Conservation (phyloP, 2,113 vertebrate genomes). For the Cololabis saira region DNA sequence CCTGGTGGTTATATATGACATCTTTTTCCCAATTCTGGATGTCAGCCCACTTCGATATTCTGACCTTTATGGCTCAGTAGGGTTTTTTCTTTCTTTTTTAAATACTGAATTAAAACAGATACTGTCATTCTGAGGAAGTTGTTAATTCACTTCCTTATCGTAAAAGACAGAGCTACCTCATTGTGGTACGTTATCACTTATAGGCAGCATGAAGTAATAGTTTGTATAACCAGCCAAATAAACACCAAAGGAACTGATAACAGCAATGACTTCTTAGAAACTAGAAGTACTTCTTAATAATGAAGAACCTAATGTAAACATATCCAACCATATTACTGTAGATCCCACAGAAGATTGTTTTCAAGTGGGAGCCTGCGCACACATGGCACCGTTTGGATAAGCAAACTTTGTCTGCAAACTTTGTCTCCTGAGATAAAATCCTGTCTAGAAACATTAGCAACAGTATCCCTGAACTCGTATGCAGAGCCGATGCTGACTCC, state of each 20-base stretch:
- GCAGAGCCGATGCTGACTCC: no score
- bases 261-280: slow-evolving; percentile 7
- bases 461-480: no score
- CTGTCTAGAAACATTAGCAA: no score
- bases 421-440: no score
- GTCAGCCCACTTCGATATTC: neutral
- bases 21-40: slow-evolving; percentile 6
- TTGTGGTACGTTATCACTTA: neutral
- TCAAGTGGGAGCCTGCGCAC: neutral
- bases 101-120: neutral
- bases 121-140: neutral
- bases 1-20: neutral
- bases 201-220: neutral
- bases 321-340: neutral
- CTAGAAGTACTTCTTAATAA: neutral
- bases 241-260: slow-evolving; percentile 36
- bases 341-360: slow-evolving; percentile 12
- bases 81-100: neutral
- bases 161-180: neutral
- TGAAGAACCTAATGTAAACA: neutral
- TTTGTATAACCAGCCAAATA: slow-evolving; percentile 1
- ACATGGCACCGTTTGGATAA: neutral
- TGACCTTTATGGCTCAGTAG: neutral
- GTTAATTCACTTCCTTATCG: slow-evolving; percentile 1
- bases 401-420: no score